phyloP scores from a whole-genome alignment of 2,888 invertebrate species.

The Philaethria dido region DNA sequence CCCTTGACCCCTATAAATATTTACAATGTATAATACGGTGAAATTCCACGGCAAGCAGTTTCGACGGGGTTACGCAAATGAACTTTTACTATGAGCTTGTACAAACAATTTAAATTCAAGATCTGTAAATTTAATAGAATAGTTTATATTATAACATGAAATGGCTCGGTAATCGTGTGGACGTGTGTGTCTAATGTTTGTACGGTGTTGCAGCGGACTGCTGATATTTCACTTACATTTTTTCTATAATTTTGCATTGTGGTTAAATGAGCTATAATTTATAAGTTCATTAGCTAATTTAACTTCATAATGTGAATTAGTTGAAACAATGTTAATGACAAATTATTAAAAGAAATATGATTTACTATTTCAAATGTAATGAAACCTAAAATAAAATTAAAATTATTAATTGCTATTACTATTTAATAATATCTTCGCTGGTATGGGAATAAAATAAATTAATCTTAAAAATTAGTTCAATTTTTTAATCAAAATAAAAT shows the following conservation, averaged over 20 bases:
- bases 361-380: no score
- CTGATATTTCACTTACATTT: not conserved
- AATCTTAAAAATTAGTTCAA: no score
- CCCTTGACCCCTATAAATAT: conserved; percentile 23
- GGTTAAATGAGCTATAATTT: no score
- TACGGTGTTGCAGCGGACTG: not conserved
- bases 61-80: conserved; percentile 25
- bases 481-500: no score
- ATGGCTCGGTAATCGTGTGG: conserved; percentile 40
- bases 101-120: conserved; percentile 42
- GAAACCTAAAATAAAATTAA: no score
- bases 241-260: no score
- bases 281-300: not conserved
- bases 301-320: conserved; percentile 40
- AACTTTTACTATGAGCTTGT: conserved; percentile 32
- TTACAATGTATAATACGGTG: conserved; percentile 14
- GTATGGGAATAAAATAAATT: no score
- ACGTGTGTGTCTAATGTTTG: conserved; percentile 29
- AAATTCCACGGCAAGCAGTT: conserved; percentile 14
- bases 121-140: conserved; percentile 45
- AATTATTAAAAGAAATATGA: no score
- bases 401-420: no score
- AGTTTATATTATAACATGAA: conserved; percentile 50
- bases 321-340: no score
- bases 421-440: no score